Evolutionary conservation across 2,888 invertebrate genomes (phyloP), one percentile per base, ranked within the genome.

Genomic region (Tenthredo mesomela): DNA sequence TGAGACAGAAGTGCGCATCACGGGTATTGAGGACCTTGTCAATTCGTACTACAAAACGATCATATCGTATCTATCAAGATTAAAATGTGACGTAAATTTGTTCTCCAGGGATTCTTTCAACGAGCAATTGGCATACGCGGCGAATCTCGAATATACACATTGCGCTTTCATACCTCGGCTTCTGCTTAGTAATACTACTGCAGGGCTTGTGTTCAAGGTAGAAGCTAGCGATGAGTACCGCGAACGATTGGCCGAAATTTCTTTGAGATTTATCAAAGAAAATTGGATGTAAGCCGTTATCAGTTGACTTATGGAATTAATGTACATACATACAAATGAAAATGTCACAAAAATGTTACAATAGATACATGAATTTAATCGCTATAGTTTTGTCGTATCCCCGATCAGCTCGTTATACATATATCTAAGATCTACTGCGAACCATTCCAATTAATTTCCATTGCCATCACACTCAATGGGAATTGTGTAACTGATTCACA

Each of bases 11-110:
- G 92, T 94, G 0, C 88, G 94, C 6, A 93, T 93, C 1, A 87
- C 94, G n/a, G 91, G 95, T 86, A 92, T 93, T 80, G 93, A 95
- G 4, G 92, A 94, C 15, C 92, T 95, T 18, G 88, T 95, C 0
- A 91, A 93, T 86, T 88, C 94, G 0, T 96, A 96, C 89, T 94
- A 95, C 87, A 92, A 65, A 93, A 93, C 50, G 89, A 93, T 1
- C 12, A 25, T 61, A 61, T 89, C 84, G 6, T 84, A 50, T 0
- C 93, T 89, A 67, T 84, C 86, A 0, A 61, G 61, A 21, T 12
- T 61, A 61, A 10, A 92, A 67, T 93, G 94, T 83, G 88, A 93
- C 50, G 89, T 93, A 1, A 89, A 83, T 5, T 84, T 43, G 0
- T 93, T 90, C 71, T 85, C 86, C 0, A 88, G 89, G 7, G 86